phyloP scores from a whole-genome alignment of 2,888 invertebrate genomes.

The Ptilodon capucinus region DNA sequence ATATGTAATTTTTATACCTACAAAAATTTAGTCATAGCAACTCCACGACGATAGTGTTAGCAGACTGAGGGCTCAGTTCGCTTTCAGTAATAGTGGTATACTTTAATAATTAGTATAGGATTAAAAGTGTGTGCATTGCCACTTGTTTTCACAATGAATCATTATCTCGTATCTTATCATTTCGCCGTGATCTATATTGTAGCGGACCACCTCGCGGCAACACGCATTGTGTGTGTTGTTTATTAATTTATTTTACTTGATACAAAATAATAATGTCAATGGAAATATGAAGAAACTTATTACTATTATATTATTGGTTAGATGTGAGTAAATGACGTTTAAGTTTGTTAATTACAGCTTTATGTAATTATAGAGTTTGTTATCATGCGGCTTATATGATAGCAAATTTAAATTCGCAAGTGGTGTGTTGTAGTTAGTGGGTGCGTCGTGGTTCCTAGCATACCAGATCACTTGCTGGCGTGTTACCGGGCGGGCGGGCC shows the following conservation, averaged over 20 bases:
- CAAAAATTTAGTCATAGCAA: too few species aligned
- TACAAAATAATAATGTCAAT: too few species aligned
- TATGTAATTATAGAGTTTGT: not conserved
- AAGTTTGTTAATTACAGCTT: not conserved
- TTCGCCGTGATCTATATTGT: constrained; percentile 48
- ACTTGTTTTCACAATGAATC: constrained; percentile 51
- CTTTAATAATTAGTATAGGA: not conserved
- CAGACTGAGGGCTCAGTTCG: too few species aligned
- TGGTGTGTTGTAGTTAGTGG: constrained; percentile 40
- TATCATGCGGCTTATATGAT: not conserved
- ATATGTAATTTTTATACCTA: too few species aligned
- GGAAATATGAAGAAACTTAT: constrained; percentile 45
- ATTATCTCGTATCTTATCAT: constrained; percentile 67
- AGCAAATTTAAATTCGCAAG: not conserved
- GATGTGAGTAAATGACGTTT: constrained; percentile 47
- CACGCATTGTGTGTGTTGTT: constrained; percentile 43
- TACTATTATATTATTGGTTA: constrained; percentile 33
- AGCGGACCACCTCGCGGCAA: constrained; percentile 39
- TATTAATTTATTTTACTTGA: constrained; percentile 30
- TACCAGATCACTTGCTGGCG: constrained; percentile 81
- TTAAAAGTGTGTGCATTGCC: constrained; percentile 15
- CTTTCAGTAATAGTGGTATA: too few species aligned
- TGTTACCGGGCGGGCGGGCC: constrained; percentile 83
- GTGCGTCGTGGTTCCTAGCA: constrained; percentile 61
- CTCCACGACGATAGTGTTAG: too few species aligned